Evolutionary conservation across 1,140 invertebrate genomes (phyloP), one percentile per base, ranked within the genome.

Genomic region (Drosophila paulistorum): DNA sequence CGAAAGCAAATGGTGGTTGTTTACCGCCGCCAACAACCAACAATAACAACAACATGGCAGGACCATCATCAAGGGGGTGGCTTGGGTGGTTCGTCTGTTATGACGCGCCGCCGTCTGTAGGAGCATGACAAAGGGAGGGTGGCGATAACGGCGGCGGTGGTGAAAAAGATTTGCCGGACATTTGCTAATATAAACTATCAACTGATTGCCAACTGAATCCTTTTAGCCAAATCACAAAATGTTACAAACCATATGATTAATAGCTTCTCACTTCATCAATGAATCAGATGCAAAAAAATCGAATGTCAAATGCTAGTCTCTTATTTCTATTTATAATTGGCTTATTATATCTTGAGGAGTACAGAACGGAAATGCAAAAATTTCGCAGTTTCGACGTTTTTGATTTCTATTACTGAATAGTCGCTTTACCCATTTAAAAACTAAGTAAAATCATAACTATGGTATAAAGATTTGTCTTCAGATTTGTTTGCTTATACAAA

Each of bases 31-130:
- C 45, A 51, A 51, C 45, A 48, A 45, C 14, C 14, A 48, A 48
- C 42, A 48, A 9, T 13, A 48, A 17, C 42, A 26, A 26, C 45
- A 51, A 23, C 17, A 51, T 20, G 7, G 14, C 7, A 51, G 45
- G 14, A 51, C 17, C 17, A 51, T 58, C 41, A 71, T 62, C 41
- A 61, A 69, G 45, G 57, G 63, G 64, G 64, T 69, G 72, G 65
- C 39, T 64, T 39, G 60, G 71, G 63, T 39, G 42, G 67, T 23
- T 64, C 73, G 41, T 76, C 72, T 76, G 74, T 76, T 76, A 58
- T 76, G 74, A 76, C 74, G 74, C 74, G 45, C 17, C 74, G 45
- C 17, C 74, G 74, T 76, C 74, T 76, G 74, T 45, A 59, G 42
- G 37, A 51, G 45, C 45, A 51, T 20, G 45, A 51, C 45, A 23